These are phyloP conservation scores for Poeciliopsis turrubarensis DNA, from an alignment of 2,113 vertebrate genomes.

Conservation along the genomic window DNA sequence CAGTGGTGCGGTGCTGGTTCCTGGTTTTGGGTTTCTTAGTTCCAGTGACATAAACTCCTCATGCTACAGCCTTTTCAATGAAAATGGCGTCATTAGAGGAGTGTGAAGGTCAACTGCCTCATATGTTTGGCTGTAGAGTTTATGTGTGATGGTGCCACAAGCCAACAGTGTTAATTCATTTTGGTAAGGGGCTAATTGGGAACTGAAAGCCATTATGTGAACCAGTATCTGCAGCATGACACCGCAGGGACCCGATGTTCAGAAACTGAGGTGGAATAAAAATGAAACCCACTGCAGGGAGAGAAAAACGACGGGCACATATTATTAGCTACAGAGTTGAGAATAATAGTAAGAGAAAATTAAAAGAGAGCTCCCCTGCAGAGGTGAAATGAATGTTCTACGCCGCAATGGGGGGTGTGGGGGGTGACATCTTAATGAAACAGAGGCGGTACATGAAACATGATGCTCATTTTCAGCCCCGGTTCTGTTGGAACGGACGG, in stretches of 20 bases:
- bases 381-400: not conserved
- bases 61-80: too few species aligned
- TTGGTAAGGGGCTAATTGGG: constrained; percentile 8
- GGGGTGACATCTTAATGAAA: not conserved
- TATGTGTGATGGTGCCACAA: constrained; percentile 16
- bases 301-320: not conserved
- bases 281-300: not conserved
- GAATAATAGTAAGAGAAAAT: constrained; percentile 9
- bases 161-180: constrained; percentile 1
- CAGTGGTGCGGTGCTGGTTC: too few species aligned
- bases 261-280: constrained; percentile 3
- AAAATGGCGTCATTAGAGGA: too few species aligned
- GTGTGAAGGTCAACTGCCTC: too few species aligned
- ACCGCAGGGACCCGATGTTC: not conserved
- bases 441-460: not conserved
- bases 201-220: constrained; percentile 28
- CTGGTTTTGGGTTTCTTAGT: too few species aligned
- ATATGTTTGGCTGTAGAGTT: too few species aligned
- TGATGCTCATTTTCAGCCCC: constrained; percentile 6
- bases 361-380: not conserved
- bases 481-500: not conserved
- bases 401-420: not conserved
- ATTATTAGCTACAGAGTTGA: not conserved
- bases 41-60: too few species aligned
- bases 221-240: constrained; percentile 16